Percentiles rank a stretch among this genome's conserved stretches.
Evolutionary conservation across 2,888 invertebrate species (phyloP).

Genomic region (Allacma fusca): DNA sequence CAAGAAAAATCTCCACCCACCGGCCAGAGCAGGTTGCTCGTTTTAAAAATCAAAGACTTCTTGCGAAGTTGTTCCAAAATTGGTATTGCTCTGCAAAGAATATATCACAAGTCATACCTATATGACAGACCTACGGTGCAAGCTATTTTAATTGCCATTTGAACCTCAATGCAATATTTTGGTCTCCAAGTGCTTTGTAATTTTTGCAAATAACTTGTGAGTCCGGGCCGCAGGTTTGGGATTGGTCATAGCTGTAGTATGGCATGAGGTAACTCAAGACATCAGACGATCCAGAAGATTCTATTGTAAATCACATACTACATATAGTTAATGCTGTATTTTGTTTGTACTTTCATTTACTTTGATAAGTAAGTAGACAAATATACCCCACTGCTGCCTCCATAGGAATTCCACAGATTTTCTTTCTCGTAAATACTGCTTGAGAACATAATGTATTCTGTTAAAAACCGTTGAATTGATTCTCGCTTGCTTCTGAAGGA

Average conservation of each 20-base stretch:
- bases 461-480: constrained; percentile 85
- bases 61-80: constrained; percentile 96
- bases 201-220: too few relatives aligned
- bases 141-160: too few relatives aligned
- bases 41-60: constrained; percentile 86
- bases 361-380: too few relatives aligned
- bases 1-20: constrained; percentile 94
- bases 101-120: too few relatives aligned
- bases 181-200: too few relatives aligned
- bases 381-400: constrained; percentile 94
- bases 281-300: neutral
- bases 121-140: too few relatives aligned
- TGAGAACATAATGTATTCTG: constrained; percentile 92
- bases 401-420: constrained; percentile 91
- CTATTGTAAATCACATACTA: too few relatives aligned
- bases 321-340: too few relatives aligned
- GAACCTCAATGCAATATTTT: too few relatives aligned
- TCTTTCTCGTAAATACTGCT: constrained; percentile 84
- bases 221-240: constrained; percentile 99
- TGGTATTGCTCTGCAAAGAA: too few relatives aligned
- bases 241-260: constrained; percentile 97
- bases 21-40: constrained; percentile 84
- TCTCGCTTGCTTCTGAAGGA: constrained; percentile 81
- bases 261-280: constrained; percentile 88
- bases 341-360: neutral